Base-by-base conservation (phyloP, 2,888 invertebrate species). In the Catocala nupta region DNA sequence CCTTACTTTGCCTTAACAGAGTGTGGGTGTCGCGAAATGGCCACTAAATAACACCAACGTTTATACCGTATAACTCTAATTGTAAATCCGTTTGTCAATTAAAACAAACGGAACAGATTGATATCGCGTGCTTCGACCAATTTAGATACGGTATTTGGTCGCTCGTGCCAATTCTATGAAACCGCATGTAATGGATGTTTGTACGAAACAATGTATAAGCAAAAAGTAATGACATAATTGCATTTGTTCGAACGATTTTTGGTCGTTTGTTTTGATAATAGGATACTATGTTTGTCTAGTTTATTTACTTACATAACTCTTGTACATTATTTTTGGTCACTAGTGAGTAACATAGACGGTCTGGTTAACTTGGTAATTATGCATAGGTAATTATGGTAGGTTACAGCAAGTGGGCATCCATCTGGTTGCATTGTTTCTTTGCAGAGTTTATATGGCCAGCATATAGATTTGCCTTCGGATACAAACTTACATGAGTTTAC, bases 41-140 rank as follows among this genome's bases (percentile, higher is more conserved):
- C 62, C 68, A 72, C 75, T 75, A 70, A 70, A 74, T 73, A 70
- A 80, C 73, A 68, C 69, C 55, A 47, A 34, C 60, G 57, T 75
- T 73, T 71, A 77, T 72, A 77, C 61, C 63, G 51, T 70, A 72
- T 70, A 74, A 74, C 70, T 77, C 73, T 83, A 77, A 81, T 81
- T 81, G 77, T 77, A 80, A 80, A 82, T 81, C 75, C 71, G 79
- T 81, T 79, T 82, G 73, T 76, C 75, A 80, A 81, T 84, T 84
- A 80, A 80, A 81, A 81, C 80, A 79, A 84, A 83, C 84, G 78
- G 81, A 78, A 80, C 78, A 74, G 80, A 81, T 82, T 83, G 78
- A 78, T 70, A 77, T 81, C 74, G 74, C 77, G 81, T 77, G 77
- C 65, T 63, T 55, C 57, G 43, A 59, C 54, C 69, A 78, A 81